Evolutionary conservation across 2,888 invertebrate species (phyloP).

Genomic region (Synanthedon myopaeformis): DNA sequence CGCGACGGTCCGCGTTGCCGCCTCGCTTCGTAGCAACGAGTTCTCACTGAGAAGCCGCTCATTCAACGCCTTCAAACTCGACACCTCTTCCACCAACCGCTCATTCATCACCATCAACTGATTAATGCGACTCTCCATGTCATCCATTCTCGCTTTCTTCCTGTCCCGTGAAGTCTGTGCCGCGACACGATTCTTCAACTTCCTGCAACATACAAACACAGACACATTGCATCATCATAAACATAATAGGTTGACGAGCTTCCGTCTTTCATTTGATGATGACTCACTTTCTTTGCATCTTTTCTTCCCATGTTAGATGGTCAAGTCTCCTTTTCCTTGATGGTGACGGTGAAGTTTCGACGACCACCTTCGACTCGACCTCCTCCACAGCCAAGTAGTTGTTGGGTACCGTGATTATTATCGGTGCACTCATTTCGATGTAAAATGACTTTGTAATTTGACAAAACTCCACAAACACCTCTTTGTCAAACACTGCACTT

Average conservation of each 20-base stretch:
- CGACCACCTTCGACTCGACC: conserved; percentile 35
- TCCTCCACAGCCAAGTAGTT: conserved; percentile 54
- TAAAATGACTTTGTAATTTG: conserved; percentile 13
- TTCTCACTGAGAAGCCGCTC: conserved; percentile 76
- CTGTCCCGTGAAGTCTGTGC: conserved; percentile 97
- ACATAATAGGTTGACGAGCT: conserved; percentile 4
- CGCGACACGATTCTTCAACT: conserved; percentile 95
- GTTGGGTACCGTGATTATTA: conserved; percentile 64
- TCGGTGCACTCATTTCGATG: conserved; percentile 57
- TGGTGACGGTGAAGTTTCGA: conserved; percentile 38
- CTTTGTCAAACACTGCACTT: conserved; percentile 20
- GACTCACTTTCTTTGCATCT: conserved; percentile 87
- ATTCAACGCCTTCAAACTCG: conserved; percentile 75
- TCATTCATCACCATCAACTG: conserved; percentile 75
- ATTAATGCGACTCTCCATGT: conserved; percentile 81
- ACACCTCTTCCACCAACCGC: conserved; percentile 73
- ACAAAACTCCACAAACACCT: conserved; percentile 26
- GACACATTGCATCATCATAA: not conserved
- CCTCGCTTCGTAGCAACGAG: conserved; percentile 68
- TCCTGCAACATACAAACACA: conserved; percentile 68
- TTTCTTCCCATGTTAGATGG: conserved; percentile 88
- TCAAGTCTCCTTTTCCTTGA: conserved; percentile 80
- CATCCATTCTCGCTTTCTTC: conserved; percentile 93
- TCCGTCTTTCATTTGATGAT: not conserved
- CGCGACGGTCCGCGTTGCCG: conserved; percentile 75